phyloP scores from a whole-genome alignment of 2,113 vertebrate genomes.

The Monopterus albus region DNA sequence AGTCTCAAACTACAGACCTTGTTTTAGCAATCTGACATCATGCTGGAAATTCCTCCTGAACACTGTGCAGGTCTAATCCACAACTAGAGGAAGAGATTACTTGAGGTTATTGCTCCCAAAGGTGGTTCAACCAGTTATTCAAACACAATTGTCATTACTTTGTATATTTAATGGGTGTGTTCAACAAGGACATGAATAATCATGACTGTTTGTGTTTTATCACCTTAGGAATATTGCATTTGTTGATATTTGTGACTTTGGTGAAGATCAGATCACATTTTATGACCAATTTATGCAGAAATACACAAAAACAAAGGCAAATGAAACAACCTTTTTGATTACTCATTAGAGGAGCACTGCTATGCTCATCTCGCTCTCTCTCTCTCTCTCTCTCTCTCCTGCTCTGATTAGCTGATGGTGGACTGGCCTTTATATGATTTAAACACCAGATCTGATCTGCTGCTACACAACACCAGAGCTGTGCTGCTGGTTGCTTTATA shows the following conservation, averaged over 20 bases:
- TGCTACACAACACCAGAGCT: constrained; percentile 49
- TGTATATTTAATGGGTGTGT: too few relatives aligned
- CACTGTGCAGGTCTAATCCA: too few relatives aligned
- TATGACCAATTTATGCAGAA: too few relatives aligned
- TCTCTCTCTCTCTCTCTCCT: constrained; percentile 34
- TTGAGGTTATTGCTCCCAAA: too few relatives aligned
- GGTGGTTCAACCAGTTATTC: too few relatives aligned
- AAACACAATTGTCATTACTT: too few relatives aligned
- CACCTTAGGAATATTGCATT: too few relatives aligned
- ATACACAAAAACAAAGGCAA: not conserved
- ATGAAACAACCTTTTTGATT: constrained; percentile 31
- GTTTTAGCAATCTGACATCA: constrained; percentile 57
- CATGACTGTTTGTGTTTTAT: too few relatives aligned
- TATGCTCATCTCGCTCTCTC: constrained; percentile 23
- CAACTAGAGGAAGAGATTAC: too few relatives aligned
- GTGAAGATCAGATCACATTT: too few relatives aligned
- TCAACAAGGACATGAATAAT: too few relatives aligned
- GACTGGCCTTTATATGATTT: constrained; percentile 43
- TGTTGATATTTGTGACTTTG: too few relatives aligned
- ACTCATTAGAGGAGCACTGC: constrained; percentile 4
- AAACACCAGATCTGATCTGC: constrained; percentile 47
- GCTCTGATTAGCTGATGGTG: constrained; percentile 64
- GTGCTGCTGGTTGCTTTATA: constrained; percentile 54
- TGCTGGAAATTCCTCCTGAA: constrained; percentile 40
- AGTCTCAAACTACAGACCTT: constrained; percentile 41